Evolutionary conservation across 2,888 invertebrate species (phyloP), one percentile per base, ranked within the genome.

Genomic region (Hoplodrina ambigua): DNA sequence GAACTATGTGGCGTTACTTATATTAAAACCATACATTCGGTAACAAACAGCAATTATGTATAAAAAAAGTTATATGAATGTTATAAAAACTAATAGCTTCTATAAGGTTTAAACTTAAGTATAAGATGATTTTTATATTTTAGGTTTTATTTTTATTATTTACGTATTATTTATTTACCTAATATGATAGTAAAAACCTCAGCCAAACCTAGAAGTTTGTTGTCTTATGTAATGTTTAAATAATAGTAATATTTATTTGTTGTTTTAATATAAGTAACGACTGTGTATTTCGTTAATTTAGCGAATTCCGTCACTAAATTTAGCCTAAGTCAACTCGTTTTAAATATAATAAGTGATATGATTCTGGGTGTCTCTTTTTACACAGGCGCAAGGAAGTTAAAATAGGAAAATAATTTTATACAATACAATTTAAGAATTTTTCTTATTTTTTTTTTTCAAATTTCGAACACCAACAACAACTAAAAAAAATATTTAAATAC

Each of bases 291-390:
- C 81, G 85, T 80, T 87, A 82, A 86, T 87, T 90, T 90, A 89
- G 88, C 86, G 85, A 88, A 87, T 87, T 85, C 73, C 63, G 80
- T 89, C 87, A 91, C 92, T 92, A 91, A 90, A 91, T 87, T 88
- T 92, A 93, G 89, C 91, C 92, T 94, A 92, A 81, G 75, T 82
- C 86, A 87, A 86, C 85, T 80, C 75, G 83, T 86, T 88, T 87
- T 84, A 80, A 81, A 79, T 81, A 88, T 87, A 89, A 87, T 90
- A 92, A 89, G 89, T 95, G 96, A 95, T 95, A 95, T 95, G 95
- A 94, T 92, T 94, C 87, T 88, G 91, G 75, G 89, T 89, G 84
- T 92, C 15, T 91, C 13, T 92, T 92, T 91, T 87, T 91, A 92
- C 90, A 91, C 83, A 89, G 91, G 89, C 88, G 85, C 86, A 81